phyloP scores from a whole-genome alignment of 2,888 invertebrate species.

The Nomada fabriciana region DNA sequence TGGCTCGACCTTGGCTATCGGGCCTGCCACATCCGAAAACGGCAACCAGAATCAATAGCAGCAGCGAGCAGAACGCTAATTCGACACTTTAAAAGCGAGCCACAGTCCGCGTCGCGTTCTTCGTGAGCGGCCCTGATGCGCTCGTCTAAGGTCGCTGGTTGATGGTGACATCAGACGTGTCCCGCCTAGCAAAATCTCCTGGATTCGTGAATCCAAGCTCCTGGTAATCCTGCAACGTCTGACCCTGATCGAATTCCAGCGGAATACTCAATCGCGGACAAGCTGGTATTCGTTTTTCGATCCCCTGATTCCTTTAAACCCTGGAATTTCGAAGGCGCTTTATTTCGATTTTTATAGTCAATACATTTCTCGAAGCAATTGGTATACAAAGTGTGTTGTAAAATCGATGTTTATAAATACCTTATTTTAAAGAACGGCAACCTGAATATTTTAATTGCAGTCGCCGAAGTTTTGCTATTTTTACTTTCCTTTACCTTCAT shows the following conservation, averaged over 20 bases:
- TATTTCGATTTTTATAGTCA: background rate
- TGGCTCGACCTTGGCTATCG: constrained; percentile 59
- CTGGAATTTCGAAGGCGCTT: background rate
- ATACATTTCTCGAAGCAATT: too few relatives aligned
- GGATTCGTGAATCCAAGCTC: constrained; percentile 52
- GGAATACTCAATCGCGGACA: constrained; percentile 42
- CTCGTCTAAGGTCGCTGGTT: constrained; percentile 68
- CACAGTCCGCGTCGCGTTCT: constrained; percentile 65
- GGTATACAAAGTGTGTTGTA: too few relatives aligned
- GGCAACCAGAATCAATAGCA: constrained; percentile 55
- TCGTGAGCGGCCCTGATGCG: constrained; percentile 74
- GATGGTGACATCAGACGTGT: constrained; percentile 77
- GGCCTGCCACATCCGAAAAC: constrained; percentile 52
- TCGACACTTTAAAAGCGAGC: constrained; percentile 75
- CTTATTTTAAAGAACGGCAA: too few relatives aligned
- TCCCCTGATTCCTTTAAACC: background rate
- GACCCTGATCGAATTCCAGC: constrained; percentile 61
- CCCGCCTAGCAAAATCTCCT: constrained; percentile 61
- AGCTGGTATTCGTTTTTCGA: constrained; percentile 1
- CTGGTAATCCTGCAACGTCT: constrained; percentile 49
- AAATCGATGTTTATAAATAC: too few relatives aligned
- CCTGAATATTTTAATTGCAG: too few relatives aligned
- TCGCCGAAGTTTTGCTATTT: too few relatives aligned
- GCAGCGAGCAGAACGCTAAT: constrained; percentile 65
- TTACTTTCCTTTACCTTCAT: too few relatives aligned